These are phyloP conservation scores for Neuroterus valhalla DNA, from an alignment of 1,140 invertebrate genomes.

Conservation along the genomic window DNA sequence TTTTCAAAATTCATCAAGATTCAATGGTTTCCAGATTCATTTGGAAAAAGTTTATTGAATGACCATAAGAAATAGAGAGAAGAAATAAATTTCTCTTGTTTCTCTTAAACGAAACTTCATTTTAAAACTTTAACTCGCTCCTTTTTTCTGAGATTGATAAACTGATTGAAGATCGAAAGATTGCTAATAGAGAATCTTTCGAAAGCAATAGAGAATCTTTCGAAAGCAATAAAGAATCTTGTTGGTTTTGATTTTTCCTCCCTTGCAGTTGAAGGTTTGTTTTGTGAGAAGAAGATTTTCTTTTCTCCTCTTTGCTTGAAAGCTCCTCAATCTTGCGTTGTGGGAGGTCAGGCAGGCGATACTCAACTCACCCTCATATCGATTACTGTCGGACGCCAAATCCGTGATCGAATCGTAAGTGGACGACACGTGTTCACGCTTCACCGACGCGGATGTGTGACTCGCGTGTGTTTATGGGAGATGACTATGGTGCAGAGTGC, in stretches of 20 bases:
- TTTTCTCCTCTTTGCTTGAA: not conserved
- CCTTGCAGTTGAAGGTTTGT: not conserved
- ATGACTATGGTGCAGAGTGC: slow-evolving; percentile 66
- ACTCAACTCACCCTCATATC: slow-evolving; percentile 26
- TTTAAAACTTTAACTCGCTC: not conserved
- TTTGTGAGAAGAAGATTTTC: slow-evolving; percentile 1
- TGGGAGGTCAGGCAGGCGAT: not conserved
- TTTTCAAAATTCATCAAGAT: no score
- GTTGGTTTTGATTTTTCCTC: not conserved
- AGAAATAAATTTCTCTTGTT: no score
- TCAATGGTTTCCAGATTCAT: no score
- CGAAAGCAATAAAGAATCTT: slow-evolving; percentile 2
- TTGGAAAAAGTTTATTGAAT: no score
- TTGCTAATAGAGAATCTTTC: not conserved
- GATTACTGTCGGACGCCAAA: not conserved
- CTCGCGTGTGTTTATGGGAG: slow-evolving; percentile 57
- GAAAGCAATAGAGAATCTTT: not conserved
- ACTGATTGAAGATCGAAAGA: not conserved
- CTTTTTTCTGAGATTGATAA: not conserved
- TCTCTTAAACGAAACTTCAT: not conserved
- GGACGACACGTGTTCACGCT: slow-evolving; percentile 35
- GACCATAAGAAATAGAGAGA: no score
- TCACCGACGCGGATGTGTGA: slow-evolving; percentile 34
- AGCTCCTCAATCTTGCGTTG: not conserved
- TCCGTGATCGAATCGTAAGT: slow-evolving; percentile 24